Percentiles rank a stretch among this genome's conserved stretches.
These are phyloP conservation scores for Ameiurus melas DNA, from an alignment of 2,113 vertebrate species.

Conservation along the genomic window DNA sequence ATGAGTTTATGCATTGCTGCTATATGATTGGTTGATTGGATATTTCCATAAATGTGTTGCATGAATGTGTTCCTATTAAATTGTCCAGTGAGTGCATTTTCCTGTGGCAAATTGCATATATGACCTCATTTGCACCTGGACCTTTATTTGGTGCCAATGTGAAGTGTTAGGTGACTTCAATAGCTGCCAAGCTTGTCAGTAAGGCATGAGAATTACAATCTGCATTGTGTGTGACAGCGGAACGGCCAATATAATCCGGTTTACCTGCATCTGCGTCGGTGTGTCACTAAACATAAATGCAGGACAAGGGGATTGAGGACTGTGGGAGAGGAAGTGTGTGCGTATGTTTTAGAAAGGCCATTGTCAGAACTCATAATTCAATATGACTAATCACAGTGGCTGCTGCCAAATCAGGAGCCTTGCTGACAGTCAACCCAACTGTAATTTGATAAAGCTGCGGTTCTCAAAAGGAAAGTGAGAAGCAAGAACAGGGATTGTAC, in stretches of 20 bases:
- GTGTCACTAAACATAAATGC: slow-evolving; percentile 66
- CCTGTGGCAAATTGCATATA: neutral
- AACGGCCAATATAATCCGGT: slow-evolving; percentile 77
- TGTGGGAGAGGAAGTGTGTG: slow-evolving; percentile 42
- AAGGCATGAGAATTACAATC: slow-evolving; percentile 76
- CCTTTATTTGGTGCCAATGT: slow-evolving; percentile 72
- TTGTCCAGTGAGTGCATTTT: neutral
- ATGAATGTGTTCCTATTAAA: neutral
- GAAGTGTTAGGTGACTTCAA: slow-evolving; percentile 74
- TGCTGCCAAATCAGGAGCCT: slow-evolving; percentile 71
- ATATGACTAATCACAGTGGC: slow-evolving; percentile 78
- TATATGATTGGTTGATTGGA: neutral
- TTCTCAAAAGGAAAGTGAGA: slow-evolving; percentile 63
- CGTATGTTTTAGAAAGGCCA: slow-evolving; percentile 60
- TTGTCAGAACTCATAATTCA: slow-evolving; percentile 77
- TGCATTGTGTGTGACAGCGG: slow-evolving; percentile 75
- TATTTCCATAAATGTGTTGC: neutral
- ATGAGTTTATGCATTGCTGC: neutral
- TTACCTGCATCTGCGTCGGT: slow-evolving; percentile 75
- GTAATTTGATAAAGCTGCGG: slow-evolving; percentile 77
- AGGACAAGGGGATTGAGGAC: slow-evolving; percentile 56
- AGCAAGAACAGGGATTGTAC: slow-evolving; percentile 45
- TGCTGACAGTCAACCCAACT: slow-evolving; percentile 73
- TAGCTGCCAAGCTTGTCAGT: slow-evolving; percentile 71
- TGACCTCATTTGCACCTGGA: slow-evolving; percentile 71